Evolutionary conservation across 2,113 vertebrate species (phyloP).

Genomic region (Strix aluco): DNA sequence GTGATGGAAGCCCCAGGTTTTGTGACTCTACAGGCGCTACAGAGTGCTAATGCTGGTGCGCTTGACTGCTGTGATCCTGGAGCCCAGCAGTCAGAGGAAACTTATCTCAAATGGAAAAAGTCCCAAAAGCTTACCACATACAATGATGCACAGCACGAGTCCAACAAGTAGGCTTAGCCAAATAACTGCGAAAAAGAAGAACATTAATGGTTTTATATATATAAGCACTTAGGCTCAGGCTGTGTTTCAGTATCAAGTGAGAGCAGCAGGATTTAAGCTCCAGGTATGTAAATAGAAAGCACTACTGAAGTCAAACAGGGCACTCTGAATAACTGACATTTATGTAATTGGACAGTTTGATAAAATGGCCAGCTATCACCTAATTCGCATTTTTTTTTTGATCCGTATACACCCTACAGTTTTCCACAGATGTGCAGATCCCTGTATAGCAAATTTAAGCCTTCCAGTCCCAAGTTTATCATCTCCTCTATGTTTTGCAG

Average conservation of each 20-base stretch:
- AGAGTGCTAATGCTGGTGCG: background rate
- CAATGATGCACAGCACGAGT: fast-evolving
- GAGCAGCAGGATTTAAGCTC: background rate
- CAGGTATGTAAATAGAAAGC: background rate
- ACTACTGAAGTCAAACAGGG: background rate
- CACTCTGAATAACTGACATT: background rate
- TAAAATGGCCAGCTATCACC: background rate
- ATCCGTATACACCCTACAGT: background rate
- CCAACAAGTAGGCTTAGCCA: fast-evolving
- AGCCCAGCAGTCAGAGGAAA: background rate
- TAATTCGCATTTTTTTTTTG: background rate
- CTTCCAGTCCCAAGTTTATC: background rate
- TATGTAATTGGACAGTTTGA: background rate
- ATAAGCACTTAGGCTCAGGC: background rate
- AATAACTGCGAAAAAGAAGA: background rate
- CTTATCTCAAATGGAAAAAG: background rate
- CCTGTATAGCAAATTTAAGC: background rate
- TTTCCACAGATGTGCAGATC: background rate
- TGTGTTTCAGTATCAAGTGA: background rate
- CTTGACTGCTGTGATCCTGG: background rate
- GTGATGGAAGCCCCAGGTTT: background rate
- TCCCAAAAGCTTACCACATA: background rate
- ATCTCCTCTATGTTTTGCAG: background rate
- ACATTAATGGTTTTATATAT: background rate
- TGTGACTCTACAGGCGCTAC: background rate